A percentile compares a stretch with the other conserved stretches of the same genome.
phyloP scores from a whole-genome alignment of 1,140 invertebrate genomes.

The Temnothorax curvispinosus region DNA sequence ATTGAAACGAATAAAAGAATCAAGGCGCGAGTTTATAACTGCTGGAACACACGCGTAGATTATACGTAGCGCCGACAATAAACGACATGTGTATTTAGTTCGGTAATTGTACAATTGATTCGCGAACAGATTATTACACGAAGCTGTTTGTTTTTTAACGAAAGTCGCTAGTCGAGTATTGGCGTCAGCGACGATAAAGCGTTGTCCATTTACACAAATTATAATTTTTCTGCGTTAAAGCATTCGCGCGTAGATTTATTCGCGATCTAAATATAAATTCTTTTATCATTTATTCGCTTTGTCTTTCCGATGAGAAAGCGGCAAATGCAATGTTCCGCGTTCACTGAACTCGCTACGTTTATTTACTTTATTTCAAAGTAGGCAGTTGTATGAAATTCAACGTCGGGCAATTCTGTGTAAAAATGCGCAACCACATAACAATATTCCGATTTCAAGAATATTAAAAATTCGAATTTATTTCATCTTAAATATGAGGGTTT shows the following conservation, averaged over 20 bases:
- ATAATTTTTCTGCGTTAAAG: background rate
- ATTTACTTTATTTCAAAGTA: too few species aligned
- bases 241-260: constrained; percentile 1
- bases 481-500: background rate
- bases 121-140: constrained; percentile 21
- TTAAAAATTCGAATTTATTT: constrained; percentile 14
- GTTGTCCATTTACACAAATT: constrained; percentile 11
- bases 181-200: background rate
- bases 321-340: constrained; percentile 21
- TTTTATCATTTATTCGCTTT: constrained; percentile 23
- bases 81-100: constrained; percentile 34
- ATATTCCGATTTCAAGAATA: background rate
- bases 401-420: background rate
- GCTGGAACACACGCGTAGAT: background rate
- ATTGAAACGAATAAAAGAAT: constrained; percentile 29
- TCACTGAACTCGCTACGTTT: background rate
- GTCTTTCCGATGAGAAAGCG: background rate
- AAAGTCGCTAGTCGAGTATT: background rate
- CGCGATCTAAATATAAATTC: constrained; percentile 38
- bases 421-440: background rate
- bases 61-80: constrained; percentile 3
- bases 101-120: background rate
- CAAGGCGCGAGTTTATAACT: background rate
- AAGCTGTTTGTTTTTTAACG: background rate
- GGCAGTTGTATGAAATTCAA: background rate